A percentile compares a stretch with the other conserved stretches of the same genome.
These are phyloP conservation scores for Propithecus coquereli DNA, from an alignment of 2,113 vertebrate genomes.

Conservation along the genomic window DNA sequence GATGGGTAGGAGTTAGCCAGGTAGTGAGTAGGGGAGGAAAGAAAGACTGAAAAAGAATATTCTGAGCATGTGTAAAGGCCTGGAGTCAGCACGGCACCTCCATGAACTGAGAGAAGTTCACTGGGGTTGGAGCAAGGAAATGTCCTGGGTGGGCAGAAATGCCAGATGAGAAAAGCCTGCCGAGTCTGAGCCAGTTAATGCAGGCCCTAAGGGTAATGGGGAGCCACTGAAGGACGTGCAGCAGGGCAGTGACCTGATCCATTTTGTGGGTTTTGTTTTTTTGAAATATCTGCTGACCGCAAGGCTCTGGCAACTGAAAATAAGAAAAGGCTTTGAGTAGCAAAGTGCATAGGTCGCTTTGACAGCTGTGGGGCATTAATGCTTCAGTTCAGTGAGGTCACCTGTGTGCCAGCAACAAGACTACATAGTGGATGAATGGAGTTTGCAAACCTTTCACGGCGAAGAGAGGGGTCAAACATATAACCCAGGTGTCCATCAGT, in stretches of 20 bases:
- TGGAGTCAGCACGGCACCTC: neutral
- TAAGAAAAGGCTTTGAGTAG: slow-evolving; percentile 32
- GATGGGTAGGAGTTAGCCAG: neutral
- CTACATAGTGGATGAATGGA: neutral
- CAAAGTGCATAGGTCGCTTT: neutral
- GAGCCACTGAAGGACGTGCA: neutral
- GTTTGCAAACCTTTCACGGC: slow-evolving; percentile 10
- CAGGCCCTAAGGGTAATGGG: neutral
- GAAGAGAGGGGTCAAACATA: slow-evolving; percentile 1
- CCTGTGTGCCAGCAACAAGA: slow-evolving; percentile 33
- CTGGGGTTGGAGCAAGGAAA: neutral
- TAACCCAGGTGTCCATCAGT: no score
- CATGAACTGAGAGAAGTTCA: neutral
- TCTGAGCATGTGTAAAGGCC: neutral
- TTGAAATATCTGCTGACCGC: neutral
- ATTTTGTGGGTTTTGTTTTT: neutral
- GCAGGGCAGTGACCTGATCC: neutral
- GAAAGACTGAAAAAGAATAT: neutral
- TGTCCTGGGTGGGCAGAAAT: neutral
- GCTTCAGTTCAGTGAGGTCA: slow-evolving; percentile 2
- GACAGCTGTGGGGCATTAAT: slow-evolving; percentile 12
- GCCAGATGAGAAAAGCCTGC: neutral
- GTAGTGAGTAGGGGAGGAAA: neutral
- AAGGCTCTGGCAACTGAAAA: neutral
- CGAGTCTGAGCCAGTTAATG: neutral